phyloP scores from a whole-genome alignment of 2,113 vertebrate species.

The Hipposideros armiger region DNA sequence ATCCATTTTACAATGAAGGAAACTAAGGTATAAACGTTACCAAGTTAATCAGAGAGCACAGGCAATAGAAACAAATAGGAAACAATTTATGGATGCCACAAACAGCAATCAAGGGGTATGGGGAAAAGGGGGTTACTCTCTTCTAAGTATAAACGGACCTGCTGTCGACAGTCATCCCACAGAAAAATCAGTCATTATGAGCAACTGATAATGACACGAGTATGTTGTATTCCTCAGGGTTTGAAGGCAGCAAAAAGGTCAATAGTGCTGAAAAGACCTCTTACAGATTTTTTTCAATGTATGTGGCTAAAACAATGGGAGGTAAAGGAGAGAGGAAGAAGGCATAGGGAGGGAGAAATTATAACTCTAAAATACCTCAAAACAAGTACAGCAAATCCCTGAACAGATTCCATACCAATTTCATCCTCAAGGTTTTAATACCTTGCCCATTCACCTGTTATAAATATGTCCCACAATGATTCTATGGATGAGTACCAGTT shows the following conservation, averaged over 20 bases:
- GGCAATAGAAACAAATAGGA: neutral
- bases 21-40: neutral
- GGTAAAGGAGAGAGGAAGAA: neutral
- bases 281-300: neutral
- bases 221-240: neutral
- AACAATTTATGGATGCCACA: neutral
- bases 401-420: neutral
- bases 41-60: neutral
- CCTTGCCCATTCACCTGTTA: neutral
- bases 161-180: neutral
- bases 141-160: neutral
- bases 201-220: neutral
- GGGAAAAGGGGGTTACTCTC: neutral
- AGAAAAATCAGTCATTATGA: neutral
- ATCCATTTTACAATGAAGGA: neutral
- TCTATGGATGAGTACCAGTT: neutral
- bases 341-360: neutral
- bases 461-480: neutral
- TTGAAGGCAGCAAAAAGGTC: neutral
- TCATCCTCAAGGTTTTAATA: neutral
- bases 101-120: neutral
- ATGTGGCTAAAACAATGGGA: neutral
- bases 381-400: neutral
- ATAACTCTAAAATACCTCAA: neutral
- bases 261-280: neutral